Percentiles rank a stretch among this genome's conserved stretches.
Conservation (phyloP, 2,113 vertebrate species). For the Dromiciops gliroides region DNA sequence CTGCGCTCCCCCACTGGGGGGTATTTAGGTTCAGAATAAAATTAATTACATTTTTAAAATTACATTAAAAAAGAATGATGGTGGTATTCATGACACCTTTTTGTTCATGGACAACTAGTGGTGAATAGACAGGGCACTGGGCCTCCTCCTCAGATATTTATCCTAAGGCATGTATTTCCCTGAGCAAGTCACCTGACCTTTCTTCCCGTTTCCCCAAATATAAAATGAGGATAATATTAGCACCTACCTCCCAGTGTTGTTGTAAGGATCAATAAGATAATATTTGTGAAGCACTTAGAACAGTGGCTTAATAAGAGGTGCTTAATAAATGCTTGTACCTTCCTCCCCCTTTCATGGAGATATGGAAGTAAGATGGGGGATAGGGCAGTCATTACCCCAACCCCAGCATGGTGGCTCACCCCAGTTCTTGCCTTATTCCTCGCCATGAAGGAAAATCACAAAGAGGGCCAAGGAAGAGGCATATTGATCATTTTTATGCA, state of each 20-base stretch:
- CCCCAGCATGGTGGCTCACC: too few species aligned
- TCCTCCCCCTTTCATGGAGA: not conserved
- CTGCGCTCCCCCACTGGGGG: not conserved
- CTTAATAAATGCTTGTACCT: not conserved
- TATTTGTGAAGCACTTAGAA: not conserved
- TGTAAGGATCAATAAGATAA: not conserved
- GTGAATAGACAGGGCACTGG: not conserved
- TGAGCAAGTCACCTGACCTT: not conserved
- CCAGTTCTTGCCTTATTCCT: not conserved
- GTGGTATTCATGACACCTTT: not conserved
- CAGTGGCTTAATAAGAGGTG: not conserved
- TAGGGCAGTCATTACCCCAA: not conserved
- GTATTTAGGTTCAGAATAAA: not conserved
- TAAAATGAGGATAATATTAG: not conserved
- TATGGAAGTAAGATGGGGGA: not conserved
- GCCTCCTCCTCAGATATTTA: not conserved
- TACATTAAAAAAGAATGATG: not conserved
- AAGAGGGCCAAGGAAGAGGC: not conserved
- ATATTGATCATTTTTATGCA: not conserved
- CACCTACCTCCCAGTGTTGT: not conserved
- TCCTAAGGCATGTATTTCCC: not conserved
- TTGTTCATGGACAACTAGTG: not conserved
- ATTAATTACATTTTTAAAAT: not conserved
- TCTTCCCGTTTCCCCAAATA: not conserved
- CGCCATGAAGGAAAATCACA: not conserved